Evolutionary conservation across 2,113 vertebrate genomes (phyloP).

Genomic region (Petrocephalus zakoni): DNA sequence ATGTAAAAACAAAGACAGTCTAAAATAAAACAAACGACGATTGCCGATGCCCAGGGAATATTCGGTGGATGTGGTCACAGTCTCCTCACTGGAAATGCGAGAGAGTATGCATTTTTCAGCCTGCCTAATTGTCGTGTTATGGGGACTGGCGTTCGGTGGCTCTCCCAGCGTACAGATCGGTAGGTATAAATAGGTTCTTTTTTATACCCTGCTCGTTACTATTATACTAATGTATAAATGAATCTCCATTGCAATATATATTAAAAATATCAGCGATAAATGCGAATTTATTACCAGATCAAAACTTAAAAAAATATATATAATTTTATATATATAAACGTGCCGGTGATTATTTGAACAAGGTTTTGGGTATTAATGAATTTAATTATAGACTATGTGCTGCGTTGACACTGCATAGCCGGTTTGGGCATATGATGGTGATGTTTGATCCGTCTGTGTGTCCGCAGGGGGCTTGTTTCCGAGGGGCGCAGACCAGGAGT

Average conservation of each 20-base stretch:
- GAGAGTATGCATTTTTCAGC: slow-evolving; percentile 78
- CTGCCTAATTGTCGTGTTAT: slow-evolving; percentile 68
- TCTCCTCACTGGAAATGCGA: slow-evolving; percentile 69
- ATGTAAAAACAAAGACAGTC: slow-evolving; percentile 43
- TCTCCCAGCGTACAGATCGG: slow-evolving; percentile 81
- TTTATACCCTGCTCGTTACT: neutral
- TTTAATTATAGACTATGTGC: neutral
- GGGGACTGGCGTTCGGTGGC: slow-evolving; percentile 74
- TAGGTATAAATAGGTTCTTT: slow-evolving; percentile 49
- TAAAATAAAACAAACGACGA: slow-evolving; percentile 27
- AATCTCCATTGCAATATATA: neutral
- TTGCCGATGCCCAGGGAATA: slow-evolving; percentile 45
- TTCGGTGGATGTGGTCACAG: slow-evolving; percentile 64
- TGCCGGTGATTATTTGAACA: neutral
- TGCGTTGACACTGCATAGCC: neutral
- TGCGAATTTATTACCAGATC: neutral
- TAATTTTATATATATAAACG: neutral
- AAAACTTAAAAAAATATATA: neutral
- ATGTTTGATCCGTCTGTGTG: slow-evolving; percentile 29
- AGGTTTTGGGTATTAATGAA: neutral
- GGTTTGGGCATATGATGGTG: neutral
- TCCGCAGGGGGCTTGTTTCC: slow-evolving; percentile 83
- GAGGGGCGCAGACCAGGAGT: slow-evolving; percentile 88
- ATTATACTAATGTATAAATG: neutral
- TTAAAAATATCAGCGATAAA: neutral